Evolutionary conservation across 2,797 vertebrate genomes (phyloP), one percentile per base, ranked within the genome.

Genomic region (Okamejei kenojei): DNA sequence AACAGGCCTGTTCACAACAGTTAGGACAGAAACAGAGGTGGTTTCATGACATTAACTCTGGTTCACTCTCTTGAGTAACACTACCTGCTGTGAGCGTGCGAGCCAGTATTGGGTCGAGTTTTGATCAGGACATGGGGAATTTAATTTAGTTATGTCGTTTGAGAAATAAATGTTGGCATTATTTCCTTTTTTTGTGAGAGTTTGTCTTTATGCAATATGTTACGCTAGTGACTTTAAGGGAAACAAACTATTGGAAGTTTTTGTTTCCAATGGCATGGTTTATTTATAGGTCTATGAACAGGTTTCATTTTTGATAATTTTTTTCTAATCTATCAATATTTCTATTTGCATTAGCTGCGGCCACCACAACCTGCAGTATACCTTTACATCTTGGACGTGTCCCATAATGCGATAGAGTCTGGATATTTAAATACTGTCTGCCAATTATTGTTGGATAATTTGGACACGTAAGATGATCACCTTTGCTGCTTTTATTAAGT

Each of bases 291-390:
- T 84, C 7, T 8, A 2, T 32, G 58, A 17, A 21, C n/a, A 19
- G 65, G 63, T 68, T 88, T 88, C 63, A 68, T 9, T 68, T 63
- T 35, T 35, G 15, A 65, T 32, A 68, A 19, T n/a, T 21, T 35
- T 88, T 88, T 88, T 88, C 15, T 88, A 65, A 68, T 0, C 15
- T 5, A 80, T 93, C 23, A 93, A 74, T 93, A 0, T 82, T 38
- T 10, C 8, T 93, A 38, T 93, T 10, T 32, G 94, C 26, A 94
- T 45, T 94, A 99, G 98, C 95, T 99, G 94, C 97, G 98, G 86
- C 98, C 98, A 2, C 98, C 98, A 93, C 98, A 99, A n/a, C 98
- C 98, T 21, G 98, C 98, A 9, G 98, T 98, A 95, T 99, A 99
- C 96, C 97, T 99, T 93, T 99, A 99, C 86, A 95, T 98, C 92